Conservation (phyloP, 2,888 invertebrate genomes). For the Drosophila diplacantha region DNA sequence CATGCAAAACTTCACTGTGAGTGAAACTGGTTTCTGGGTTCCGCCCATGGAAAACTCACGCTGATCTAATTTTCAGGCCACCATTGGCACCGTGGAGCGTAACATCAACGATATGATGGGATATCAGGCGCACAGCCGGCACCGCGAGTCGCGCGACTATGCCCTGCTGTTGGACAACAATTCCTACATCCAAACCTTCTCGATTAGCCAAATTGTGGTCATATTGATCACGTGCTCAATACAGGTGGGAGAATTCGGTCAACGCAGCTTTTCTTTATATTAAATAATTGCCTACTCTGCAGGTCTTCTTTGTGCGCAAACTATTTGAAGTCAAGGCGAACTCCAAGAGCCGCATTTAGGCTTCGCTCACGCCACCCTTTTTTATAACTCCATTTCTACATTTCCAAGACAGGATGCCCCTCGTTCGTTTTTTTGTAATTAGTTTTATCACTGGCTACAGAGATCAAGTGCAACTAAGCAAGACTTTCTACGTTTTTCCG, state of each 20-base stretch:
- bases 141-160: constrained; percentile 89
- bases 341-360: constrained; percentile 78
- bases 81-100: constrained; percentile 87
- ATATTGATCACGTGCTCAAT: constrained; percentile 87
- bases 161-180: constrained; percentile 90
- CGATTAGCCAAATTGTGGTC: constrained; percentile 89
- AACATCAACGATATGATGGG: constrained; percentile 92
- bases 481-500: constrained; percentile 43
- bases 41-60: constrained; percentile 3
- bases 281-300: constrained; percentile 72
- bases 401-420: constrained; percentile 36
- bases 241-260: constrained; percentile 79
- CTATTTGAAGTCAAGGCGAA: constrained; percentile 88
- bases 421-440: constrained; percentile 38
- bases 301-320: constrained; percentile 93
- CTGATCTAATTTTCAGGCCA: constrained; percentile 79
- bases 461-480: constrained; percentile 56
- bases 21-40: constrained; percentile 63
- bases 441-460: constrained; percentile 48
- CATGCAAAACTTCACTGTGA: constrained; percentile 92
- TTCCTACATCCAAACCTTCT: constrained; percentile 92
- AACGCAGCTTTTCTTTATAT: no score
- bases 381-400: constrained; percentile 23
- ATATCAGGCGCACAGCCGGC: constrained; percentile 88
- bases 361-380: not conserved